These are phyloP conservation scores for Uropsilus gracilis DNA, from an alignment of 2,113 vertebrate species.

Conservation along the genomic window DNA sequence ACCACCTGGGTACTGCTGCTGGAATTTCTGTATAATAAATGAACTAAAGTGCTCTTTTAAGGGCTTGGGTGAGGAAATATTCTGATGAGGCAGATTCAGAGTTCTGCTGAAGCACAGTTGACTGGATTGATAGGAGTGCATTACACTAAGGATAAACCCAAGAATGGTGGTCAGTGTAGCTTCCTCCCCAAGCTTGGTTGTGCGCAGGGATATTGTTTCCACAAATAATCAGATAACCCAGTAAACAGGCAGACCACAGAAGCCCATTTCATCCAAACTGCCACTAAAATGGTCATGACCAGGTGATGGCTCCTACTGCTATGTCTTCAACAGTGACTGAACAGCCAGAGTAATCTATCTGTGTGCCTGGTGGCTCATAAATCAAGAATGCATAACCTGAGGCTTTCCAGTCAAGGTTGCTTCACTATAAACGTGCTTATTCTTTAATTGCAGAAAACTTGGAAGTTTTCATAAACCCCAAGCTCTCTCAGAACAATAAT, in stretches of 20 bases:
- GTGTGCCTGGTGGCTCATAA: neutral
- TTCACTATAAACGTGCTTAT: neutral
- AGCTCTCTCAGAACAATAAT: neutral
- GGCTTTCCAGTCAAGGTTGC: neutral
- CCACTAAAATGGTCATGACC: neutral
- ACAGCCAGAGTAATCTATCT: neutral
- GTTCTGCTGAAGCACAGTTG: neutral
- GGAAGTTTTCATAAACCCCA: neutral
- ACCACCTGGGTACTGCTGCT: neutral
- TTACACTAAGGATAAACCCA: neutral
- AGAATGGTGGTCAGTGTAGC: neutral
- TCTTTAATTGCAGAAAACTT: neutral
- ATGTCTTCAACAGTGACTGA: neutral
- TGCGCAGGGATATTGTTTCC: neutral
- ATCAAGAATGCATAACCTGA: neutral
- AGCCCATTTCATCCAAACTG: neutral
- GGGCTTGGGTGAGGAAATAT: neutral
- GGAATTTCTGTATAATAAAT: neutral
- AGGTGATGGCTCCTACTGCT: neutral
- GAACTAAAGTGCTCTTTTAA: neutral
- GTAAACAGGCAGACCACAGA: neutral
- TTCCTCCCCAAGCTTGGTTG: neutral
- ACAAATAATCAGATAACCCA: neutral
- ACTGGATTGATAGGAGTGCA: neutral
- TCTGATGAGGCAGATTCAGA: neutral